phyloP scores from a whole-genome alignment of 2,113 vertebrate genomes.

The Chrysemys picta region DNA sequence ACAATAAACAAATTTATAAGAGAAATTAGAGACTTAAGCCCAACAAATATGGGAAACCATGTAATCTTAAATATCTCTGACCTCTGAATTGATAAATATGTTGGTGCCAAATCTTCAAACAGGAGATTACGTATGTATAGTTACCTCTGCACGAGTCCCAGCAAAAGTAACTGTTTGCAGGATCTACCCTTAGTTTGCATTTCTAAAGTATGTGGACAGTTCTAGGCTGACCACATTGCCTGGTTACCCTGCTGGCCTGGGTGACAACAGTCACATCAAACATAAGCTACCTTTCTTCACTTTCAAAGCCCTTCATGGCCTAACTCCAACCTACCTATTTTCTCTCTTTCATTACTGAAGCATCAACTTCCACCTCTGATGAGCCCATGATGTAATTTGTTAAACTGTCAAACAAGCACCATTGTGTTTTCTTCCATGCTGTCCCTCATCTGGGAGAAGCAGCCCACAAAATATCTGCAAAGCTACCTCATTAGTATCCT shows the following conservation, averaged over 20 bases:
- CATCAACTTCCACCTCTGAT: background rate
- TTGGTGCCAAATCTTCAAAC: background rate
- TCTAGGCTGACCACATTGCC: slow-evolving; percentile 11
- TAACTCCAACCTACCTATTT: background rate
- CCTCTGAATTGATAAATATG: background rate
- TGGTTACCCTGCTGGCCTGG: slow-evolving; percentile 43
- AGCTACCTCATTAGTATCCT: no score
- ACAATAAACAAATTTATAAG: background rate
- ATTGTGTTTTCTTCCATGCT: no score
- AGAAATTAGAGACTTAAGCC: background rate
- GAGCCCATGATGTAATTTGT: background rate
- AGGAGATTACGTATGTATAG: fast-evolving
- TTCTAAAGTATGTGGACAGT: slow-evolving; percentile 23
- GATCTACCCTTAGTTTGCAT: slow-evolving; percentile 31
- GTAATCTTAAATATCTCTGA: background rate
- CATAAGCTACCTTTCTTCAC: background rate
- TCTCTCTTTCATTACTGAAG: background rate
- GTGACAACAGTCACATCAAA: slow-evolving; percentile 24
- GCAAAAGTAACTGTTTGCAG: slow-evolving; percentile 43
- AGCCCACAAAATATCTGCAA: no score
- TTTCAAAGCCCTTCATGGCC: background rate
- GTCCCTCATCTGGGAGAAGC: no score
- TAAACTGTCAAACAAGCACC: background rate
- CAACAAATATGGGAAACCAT: fast-evolving
- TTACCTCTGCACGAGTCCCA: slow-evolving; percentile 14